Evolutionary conservation across 2,113 vertebrate species (phyloP).

Genomic region (Ptilonorhynchus violaceus): DNA sequence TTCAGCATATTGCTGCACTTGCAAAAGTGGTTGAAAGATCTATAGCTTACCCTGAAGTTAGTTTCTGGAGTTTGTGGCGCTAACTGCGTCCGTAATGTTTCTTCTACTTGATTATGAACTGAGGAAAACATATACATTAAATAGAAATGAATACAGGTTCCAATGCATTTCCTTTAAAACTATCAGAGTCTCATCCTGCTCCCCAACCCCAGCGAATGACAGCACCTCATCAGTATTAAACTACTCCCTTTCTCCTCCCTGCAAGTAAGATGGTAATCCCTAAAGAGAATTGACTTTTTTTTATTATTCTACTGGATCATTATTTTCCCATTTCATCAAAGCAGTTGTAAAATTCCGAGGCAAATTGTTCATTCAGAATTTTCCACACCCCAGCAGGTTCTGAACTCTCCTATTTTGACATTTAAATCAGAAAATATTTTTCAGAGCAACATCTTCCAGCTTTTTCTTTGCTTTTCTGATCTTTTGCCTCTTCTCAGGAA

Average conservation of each 20-base stretch:
- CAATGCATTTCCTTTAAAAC: constrained; percentile 59
- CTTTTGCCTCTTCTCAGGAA: not conserved
- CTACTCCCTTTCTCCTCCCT: not conserved
- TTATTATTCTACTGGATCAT: not conserved
- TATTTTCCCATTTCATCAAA: not conserved
- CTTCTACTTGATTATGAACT: constrained; percentile 85
- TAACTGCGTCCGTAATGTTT: constrained; percentile 83
- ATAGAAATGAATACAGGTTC: constrained; percentile 76
- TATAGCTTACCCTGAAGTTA: constrained; percentile 84
- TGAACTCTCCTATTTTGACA: not conserved
- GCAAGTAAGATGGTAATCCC: not conserved
- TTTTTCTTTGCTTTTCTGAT: not conserved
- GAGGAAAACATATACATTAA: constrained; percentile 75
- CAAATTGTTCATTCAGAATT: not conserved
- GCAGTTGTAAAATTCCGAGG: not conserved
- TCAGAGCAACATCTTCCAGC: not conserved
- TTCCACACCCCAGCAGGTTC: not conserved
- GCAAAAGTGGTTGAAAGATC: constrained; percentile 63
- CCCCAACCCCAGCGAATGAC: constrained; percentile 11
- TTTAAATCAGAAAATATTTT: not conserved
- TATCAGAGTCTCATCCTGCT: not conserved
- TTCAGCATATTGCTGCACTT: constrained; percentile 39
- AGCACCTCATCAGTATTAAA: not conserved
- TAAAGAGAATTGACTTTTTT: not conserved
- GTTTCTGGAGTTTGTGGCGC: constrained; percentile 82